Percentiles rank a stretch among this genome's conserved stretches.
Conservation (phyloP, 2,888 invertebrate genomes). For the Halictus quadricinctus region DNA sequence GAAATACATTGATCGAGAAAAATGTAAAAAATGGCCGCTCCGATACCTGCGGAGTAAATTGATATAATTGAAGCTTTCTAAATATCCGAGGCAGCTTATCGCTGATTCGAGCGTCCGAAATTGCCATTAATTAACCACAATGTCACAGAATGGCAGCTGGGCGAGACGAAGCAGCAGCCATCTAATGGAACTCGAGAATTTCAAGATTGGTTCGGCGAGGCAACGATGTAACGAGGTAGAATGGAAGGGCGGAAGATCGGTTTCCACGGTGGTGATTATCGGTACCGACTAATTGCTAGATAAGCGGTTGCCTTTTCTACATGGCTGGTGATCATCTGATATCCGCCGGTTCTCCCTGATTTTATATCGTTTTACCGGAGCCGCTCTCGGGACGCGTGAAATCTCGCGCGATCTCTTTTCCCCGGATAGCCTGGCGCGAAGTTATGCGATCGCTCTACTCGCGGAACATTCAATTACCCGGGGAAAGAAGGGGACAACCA, state of each 20-base stretch:
- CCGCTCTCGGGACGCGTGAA: constrained; percentile 25
- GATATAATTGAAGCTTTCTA: background rate
- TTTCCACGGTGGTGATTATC: constrained; percentile 59
- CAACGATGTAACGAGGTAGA: background rate
- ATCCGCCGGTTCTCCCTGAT: background rate
- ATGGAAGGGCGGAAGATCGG: constrained; percentile 18
- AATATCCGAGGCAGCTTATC: background rate
- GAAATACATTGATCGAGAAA: no score
- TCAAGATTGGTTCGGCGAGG: background rate
- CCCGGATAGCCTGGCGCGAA: constrained; percentile 1
- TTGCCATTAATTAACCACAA: background rate
- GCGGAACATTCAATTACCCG: constrained; percentile 16
- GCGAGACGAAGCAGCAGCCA: background rate
- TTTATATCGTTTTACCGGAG: constrained; percentile 16
- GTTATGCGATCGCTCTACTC: constrained; percentile 15
- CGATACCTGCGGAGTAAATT: no score
- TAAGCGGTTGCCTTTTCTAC: constrained; percentile 52
- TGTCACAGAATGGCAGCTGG: background rate
- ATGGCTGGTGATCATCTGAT: background rate
- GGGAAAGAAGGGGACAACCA: constrained; percentile 19
- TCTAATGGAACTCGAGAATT: constrained; percentile 1
- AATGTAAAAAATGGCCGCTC: no score
- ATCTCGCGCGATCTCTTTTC: constrained; percentile 33
- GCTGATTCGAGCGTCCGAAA: background rate
- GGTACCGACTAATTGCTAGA: constrained; percentile 68